Base-by-base conservation (phyloP, 2,888 invertebrate genomes). In the Chrysina gloriosa region DNA sequence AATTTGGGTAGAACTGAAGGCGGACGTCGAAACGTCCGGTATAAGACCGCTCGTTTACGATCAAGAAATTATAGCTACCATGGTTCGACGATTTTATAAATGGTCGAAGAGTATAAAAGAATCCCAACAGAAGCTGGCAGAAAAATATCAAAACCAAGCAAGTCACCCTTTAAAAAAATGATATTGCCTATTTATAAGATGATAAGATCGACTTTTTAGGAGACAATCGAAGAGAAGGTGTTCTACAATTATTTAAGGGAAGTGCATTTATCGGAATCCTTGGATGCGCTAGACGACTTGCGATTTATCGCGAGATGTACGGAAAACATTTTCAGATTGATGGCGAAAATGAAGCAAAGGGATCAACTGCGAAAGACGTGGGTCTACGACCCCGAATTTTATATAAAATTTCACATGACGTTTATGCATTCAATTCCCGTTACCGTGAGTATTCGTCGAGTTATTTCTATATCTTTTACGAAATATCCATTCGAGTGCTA, bases 1-100 rank as follows among this genome's bases (percentile, higher is more conserved):
- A 73, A 77, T 81, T 5, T 86, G 86, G 86, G 71, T 77, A 16
- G 84, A 85, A 73, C 70, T 85, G 1, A 69, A 75, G 9, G 75
- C 71, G 27, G 82, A 83, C 71, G 74, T 85, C 16, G 75, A 80
- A 63, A 74, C 77, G n/a, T 72, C 74, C 2, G 80, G 79, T 2
- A 73, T 85, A 2, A 75, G 73, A 54, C 83, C 83, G 0, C 72
- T 83, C 23, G 79, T 77, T 7, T 73, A 79, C 52, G 85, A 85
- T 71, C 76, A 76, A 1, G 77, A 82, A 58, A 74, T 82, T 70
- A 74, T 85, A 36, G 71, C 75, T 14, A 70, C 78, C 19, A 76
- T 85, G 75, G 76, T 78, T 1, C 76, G 80, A 19, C 74, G 82
- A 63, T 80, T 82, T 63, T 72, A 78, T 9, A 77, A 79, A 23